These are phyloP conservation scores for Polydesmus complanatus DNA, from an alignment of 2,888 invertebrate genomes.

Conservation along the genomic window DNA sequence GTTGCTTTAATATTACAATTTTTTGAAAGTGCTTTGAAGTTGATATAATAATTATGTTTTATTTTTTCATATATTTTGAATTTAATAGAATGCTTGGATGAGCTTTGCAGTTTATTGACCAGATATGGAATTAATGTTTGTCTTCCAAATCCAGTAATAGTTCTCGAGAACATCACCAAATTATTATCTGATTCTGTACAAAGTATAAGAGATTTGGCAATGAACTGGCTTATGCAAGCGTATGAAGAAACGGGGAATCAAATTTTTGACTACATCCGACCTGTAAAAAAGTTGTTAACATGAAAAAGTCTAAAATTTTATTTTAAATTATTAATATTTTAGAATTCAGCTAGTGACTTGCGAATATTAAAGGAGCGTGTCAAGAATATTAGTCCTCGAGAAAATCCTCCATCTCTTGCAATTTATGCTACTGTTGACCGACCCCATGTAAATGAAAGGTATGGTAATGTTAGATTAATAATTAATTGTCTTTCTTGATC, in stretches of 20 bases:
- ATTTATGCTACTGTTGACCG: background rate
- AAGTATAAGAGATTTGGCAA: constrained; percentile 83
- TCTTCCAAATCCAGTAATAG: constrained; percentile 59
- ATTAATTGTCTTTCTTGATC: background rate
- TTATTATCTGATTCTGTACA: constrained; percentile 95
- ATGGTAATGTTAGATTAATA: background rate
- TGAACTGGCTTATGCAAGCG: constrained; percentile 83
- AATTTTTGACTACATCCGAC: constrained; percentile 79
- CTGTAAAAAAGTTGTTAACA: constrained; percentile 39
- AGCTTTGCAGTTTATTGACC: constrained; percentile 72
- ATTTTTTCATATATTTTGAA: constrained; percentile 13
- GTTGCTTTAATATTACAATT: constrained; percentile 35
- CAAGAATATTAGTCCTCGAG: constrained; percentile 58
- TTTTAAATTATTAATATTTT: constrained; percentile 20
- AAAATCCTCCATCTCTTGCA: constrained; percentile 31
- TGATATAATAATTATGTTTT: background rate
- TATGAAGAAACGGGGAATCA: constrained; percentile 82
- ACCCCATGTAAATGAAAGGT: background rate
- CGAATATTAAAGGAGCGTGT: constrained; percentile 90
- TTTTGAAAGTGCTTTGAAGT: background rate
- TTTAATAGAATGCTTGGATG: constrained; percentile 71
- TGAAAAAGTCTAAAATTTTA: background rate
- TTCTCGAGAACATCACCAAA: constrained; percentile 77
- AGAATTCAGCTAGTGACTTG: constrained; percentile 87
- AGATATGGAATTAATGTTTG: constrained; percentile 71